These are phyloP conservation scores for Rhamnusium bicolor DNA, from an alignment of 2,888 invertebrate genomes.

Conservation along the genomic window DNA sequence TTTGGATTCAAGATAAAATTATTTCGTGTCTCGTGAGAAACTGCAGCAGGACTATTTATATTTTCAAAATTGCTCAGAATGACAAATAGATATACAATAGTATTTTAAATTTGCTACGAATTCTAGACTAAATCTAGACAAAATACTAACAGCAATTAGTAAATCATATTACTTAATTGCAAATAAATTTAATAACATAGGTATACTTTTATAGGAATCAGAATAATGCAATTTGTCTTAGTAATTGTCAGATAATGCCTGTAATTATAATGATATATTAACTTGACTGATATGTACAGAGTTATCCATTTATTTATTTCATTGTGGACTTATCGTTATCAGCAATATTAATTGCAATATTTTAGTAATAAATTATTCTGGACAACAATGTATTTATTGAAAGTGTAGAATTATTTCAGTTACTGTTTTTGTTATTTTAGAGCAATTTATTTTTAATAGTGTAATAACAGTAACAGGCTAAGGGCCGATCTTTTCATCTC, in stretches of 20 bases:
- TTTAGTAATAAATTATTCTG: background rate
- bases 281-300: background rate
- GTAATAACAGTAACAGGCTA: too few relatives aligned
- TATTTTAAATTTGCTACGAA: too few relatives aligned
- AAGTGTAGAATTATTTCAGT: background rate
- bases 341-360: background rate
- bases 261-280: slow-evolving; percentile 7
- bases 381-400: background rate
- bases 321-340: slow-evolving; percentile 5
- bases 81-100: too few relatives aligned
- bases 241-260: slow-evolving; percentile 12
- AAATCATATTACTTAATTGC: background rate
- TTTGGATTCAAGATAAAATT: too few relatives aligned
- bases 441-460: too few relatives aligned
- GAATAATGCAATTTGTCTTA: slow-evolving; percentile 15
- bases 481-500: too few relatives aligned
- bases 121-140: too few relatives aligned
- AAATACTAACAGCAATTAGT: too few relatives aligned
- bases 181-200: background rate
- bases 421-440: background rate
- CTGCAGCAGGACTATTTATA: too few relatives aligned
- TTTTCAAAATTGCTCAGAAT: too few relatives aligned
- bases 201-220: background rate
- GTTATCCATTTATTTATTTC: background rate
- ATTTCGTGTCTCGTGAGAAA: too few relatives aligned